A percentile compares a stretch with the other conserved stretches of the same genome.
Conservation (phyloP, 2,113 vertebrate genomes). For the Istiophorus platypterus region DNA sequence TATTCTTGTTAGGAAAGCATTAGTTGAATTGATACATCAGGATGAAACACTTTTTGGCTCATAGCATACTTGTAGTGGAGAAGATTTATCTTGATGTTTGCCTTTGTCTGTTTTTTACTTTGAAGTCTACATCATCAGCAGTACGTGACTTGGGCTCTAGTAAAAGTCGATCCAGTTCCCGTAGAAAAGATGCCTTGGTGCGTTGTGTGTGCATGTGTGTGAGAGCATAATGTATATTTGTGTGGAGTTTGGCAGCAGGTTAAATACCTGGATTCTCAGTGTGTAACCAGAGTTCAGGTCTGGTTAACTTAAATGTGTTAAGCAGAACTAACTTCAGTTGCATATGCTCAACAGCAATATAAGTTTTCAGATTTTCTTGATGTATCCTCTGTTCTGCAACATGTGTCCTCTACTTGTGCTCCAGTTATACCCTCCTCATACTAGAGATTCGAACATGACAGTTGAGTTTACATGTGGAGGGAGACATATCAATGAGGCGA, state of each 20-base stretch:
- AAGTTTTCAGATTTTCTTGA: neutral
- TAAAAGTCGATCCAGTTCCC: slow-evolving; percentile 84
- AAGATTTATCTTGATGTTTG: slow-evolving; percentile 25
- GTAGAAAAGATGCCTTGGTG: slow-evolving; percentile 88
- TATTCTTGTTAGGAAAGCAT: slow-evolving; percentile 14
- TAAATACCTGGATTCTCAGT: slow-evolving; percentile 4
- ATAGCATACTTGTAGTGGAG: neutral
- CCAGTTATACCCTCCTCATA: neutral
- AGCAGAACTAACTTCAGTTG: slow-evolving; percentile 11
- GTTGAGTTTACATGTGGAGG: neutral
- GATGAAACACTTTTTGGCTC: neutral
- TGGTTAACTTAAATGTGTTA: slow-evolving; percentile 6
- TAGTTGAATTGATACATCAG: neutral
- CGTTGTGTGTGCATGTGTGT: slow-evolving; percentile 74
- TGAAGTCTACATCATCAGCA: slow-evolving; percentile 86
- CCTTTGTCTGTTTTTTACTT: slow-evolving; percentile 68
- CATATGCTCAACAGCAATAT: neutral
- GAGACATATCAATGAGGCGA: neutral
- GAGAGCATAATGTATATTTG: neutral
- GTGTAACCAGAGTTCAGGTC: slow-evolving; percentile 15
- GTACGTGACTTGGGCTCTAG: slow-evolving; percentile 82
- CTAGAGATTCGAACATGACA: neutral
- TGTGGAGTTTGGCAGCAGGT: slow-evolving; percentile 26
- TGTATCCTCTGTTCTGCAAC: neutral
- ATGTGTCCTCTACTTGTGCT: neutral